Base-by-base conservation (phyloP, 2,888 invertebrate genomes). In the Ophioninae sp. region DNA sequence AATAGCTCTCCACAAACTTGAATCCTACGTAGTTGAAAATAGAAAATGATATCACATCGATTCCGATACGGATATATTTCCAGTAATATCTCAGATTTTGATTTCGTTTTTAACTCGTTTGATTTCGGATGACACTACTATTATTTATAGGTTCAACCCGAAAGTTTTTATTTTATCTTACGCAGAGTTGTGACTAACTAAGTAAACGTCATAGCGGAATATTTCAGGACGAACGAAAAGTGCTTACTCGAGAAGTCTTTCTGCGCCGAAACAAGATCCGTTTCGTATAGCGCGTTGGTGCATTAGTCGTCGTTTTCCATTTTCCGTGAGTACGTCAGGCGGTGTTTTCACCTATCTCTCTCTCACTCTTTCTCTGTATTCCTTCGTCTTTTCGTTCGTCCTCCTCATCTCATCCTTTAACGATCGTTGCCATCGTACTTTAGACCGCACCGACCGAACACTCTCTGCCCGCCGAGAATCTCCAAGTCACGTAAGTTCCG, bases 401-500 rank as follows among this genome's bases (percentile, higher is more conserved):
- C 44, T 72, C 58, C 22, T 59, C 37, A 59, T 58, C 37, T 30
- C 22, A 6, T 22, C 22, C 63, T 20, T 22, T 73, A 63, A 64
- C 79, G 64, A 75, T 69, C 58, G 9, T n/a, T 75, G 51, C 56
- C 56, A n/a, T 37, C 30, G 68, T 61, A 58, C 74, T 69, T 74
- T 37, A 44, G 71, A 58, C 59, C 30, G 37, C 41, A 59, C 69
- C 39, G 71, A 58, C 59, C 30, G 37, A 58, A 59, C 69, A 58
- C 75, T 64, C 68, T 84, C 61, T 37, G 71, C 20, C 17, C 73
- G 41, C 59, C 69, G 67, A 67, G 78, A 74, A 75, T 81, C 71
- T 51, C 65, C 65, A 56, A 84, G 81, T 84, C 81, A 84, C 83
- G 83, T 81, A 83, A 77, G 73, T 77, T 83, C 69, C 69, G 61